Evolutionary conservation across 2,113 vertebrate genomes (phyloP).

Genomic region (Glareola pratincola): DNA sequence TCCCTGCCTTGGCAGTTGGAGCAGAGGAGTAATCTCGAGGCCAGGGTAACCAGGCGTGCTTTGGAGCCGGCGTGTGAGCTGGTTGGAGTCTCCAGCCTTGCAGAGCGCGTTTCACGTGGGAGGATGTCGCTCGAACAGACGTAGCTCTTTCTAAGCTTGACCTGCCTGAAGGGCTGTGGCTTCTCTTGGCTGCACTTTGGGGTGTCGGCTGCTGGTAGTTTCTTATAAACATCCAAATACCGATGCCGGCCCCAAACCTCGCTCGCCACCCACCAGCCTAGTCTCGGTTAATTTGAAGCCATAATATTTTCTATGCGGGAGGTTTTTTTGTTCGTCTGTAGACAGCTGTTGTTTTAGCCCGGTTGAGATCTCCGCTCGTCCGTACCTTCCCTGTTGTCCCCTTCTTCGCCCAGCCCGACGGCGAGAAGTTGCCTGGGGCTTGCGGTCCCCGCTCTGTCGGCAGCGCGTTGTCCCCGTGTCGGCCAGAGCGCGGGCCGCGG

Average conservation of each 20-base stretch:
- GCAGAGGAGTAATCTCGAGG: slow-evolving; percentile 15
- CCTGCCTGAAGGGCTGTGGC: not conserved
- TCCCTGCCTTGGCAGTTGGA: slow-evolving; percentile 3
- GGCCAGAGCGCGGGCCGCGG: not conserved
- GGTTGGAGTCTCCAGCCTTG: not conserved
- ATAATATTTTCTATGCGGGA: not conserved
- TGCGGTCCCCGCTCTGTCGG: not conserved
- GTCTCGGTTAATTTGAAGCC: slow-evolving; percentile 43
- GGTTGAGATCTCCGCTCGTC: not conserved
- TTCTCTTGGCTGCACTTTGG: not conserved
- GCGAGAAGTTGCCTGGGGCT: not conserved
- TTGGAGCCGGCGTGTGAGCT: not conserved
- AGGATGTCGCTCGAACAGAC: not conserved
- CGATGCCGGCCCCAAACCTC: not conserved
- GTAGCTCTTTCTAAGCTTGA: not conserved
- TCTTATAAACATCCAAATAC: not conserved
- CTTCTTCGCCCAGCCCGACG: not conserved
- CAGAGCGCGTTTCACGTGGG: not conserved
- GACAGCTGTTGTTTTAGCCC: not conserved
- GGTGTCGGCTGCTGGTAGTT: not conserved
- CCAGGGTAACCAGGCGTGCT: not conserved
- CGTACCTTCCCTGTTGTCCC: not conserved
- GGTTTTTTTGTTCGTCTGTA: not conserved
- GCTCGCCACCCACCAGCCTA: slow-evolving; percentile 1
- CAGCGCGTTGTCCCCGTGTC: rapidly evolving